A percentile compares a stretch with the other conserved stretches of the same genome.
phyloP scores from a whole-genome alignment of 2,888 invertebrate species.

The Phlogophora meticulosa region DNA sequence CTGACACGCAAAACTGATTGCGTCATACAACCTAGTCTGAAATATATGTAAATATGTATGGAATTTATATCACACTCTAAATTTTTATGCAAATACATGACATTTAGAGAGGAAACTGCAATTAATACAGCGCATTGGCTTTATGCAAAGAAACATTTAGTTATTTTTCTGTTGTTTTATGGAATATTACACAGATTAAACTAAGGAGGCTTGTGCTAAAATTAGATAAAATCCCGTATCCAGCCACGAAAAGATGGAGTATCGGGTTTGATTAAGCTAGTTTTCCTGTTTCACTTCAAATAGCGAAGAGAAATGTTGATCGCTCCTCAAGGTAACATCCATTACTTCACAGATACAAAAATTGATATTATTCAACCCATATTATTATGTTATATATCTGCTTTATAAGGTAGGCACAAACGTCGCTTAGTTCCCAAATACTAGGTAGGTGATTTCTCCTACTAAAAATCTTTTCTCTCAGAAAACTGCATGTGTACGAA shows the following conservation, averaged over 20 bases:
- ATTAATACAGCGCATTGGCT: constrained; percentile 23
- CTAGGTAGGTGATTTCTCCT: not conserved
- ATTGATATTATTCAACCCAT: too few relatives aligned
- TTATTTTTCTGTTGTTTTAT: not conserved
- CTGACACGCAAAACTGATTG: constrained; percentile 1
- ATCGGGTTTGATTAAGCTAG: not conserved
- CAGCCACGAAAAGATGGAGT: not conserved
- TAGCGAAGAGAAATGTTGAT: not conserved
- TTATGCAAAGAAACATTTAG: not conserved
- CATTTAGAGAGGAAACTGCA: not conserved
- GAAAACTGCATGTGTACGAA: not conserved
- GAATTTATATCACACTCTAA: constrained; percentile 10
- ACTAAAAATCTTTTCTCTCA: not conserved
- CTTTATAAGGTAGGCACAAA: too few relatives aligned
- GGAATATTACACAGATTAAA: not conserved
- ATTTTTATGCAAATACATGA: constrained; percentile 14
- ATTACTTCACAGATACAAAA: not conserved
- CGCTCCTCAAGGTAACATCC: not conserved
- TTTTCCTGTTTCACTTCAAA: not conserved
- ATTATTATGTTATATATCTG: too few relatives aligned
- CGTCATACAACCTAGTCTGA: not conserved
- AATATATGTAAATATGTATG: constrained; percentile 6
- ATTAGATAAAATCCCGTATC: not conserved
- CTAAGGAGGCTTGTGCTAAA: not conserved
- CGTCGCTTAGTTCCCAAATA: too few relatives aligned